Evolutionary conservation across 2,113 vertebrate genomes (phyloP).

Genomic region (Phaetusa simplex): DNA sequence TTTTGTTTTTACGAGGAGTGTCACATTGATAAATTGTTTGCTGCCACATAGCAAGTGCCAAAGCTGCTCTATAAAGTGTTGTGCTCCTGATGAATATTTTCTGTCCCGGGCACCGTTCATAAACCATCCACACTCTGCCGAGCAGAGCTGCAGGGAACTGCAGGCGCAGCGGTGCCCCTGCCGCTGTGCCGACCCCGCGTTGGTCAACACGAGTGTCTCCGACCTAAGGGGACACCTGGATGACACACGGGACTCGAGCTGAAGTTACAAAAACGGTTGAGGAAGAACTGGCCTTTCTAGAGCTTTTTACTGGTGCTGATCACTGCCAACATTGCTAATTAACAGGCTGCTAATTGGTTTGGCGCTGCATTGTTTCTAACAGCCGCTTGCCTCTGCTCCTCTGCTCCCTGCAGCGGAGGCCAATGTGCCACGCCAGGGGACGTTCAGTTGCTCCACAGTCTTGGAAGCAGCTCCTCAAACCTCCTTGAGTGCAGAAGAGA

Average conservation of each 20-base stretch:
- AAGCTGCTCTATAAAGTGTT: neutral
- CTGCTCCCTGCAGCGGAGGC: neutral
- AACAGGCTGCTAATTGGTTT: neutral
- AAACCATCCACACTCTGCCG: neutral
- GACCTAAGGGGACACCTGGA: accelerated
- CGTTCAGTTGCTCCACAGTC: accelerated
- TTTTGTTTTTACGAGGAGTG: neutral
- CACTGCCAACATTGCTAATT: neutral
- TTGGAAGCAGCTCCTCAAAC: neutral
- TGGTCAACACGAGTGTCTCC: neutral
- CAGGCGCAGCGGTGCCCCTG: accelerated
- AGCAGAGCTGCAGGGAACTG: neutral
- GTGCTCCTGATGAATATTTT: neutral
- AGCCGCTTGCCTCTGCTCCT: accelerated
- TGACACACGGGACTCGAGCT: neutral
- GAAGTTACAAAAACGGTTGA: neutral
- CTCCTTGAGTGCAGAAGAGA: neutral
- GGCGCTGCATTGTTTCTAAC: accelerated
- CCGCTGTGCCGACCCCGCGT: accelerated
- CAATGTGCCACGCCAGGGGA: neutral
- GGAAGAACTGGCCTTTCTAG: neutral
- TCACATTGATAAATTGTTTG: neutral
- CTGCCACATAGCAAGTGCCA: neutral
- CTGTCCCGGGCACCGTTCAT: neutral
- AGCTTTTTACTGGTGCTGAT: neutral